Conservation (phyloP, 2,888 invertebrate genomes). For the Blastobasis adustella region DNA sequence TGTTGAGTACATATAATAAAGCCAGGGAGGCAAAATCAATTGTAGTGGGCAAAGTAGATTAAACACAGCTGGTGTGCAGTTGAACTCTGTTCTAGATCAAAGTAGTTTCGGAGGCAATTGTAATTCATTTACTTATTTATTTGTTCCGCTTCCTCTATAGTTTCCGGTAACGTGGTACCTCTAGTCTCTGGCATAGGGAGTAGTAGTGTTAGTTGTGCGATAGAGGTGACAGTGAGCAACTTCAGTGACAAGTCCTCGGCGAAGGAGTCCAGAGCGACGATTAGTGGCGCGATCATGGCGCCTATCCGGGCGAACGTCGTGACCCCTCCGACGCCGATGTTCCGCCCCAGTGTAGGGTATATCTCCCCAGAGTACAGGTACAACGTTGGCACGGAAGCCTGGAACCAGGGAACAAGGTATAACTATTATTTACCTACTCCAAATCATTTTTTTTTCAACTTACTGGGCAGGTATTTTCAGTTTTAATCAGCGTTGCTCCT, state of each 20-base stretch:
- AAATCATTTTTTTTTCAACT: too few relatives aligned
- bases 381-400: conserved; percentile 73
- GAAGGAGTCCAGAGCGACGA: conserved; percentile 42
- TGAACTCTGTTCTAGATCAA: too few relatives aligned
- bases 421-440: too few relatives aligned
- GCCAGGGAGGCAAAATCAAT: not conserved
- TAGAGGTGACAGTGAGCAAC: conserved; percentile 39
- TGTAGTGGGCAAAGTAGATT: not conserved
- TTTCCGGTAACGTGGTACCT: conserved; percentile 63
- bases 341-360: conserved; percentile 85
- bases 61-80: not conserved
- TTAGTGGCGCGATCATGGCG: conserved; percentile 77
- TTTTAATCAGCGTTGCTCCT: too few relatives aligned
- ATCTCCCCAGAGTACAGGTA: conserved; percentile 86
- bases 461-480: too few relatives aligned
- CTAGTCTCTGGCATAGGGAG: conserved; percentile 63
- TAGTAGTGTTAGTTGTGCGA: conserved; percentile 44
- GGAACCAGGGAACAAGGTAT: conserved; percentile 17
- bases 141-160: conserved; percentile 63
- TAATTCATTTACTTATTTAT: conserved; percentile 16
- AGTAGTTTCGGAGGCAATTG: not conserved
- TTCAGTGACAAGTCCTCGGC: conserved; percentile 41
- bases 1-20: not conserved
- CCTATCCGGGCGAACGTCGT: conserved; percentile 85
- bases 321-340: conserved; percentile 83